These are phyloP conservation scores for Microcebus lehilahytsara DNA, from an alignment of 2,113 vertebrate genomes.

Conservation along the genomic window DNA sequence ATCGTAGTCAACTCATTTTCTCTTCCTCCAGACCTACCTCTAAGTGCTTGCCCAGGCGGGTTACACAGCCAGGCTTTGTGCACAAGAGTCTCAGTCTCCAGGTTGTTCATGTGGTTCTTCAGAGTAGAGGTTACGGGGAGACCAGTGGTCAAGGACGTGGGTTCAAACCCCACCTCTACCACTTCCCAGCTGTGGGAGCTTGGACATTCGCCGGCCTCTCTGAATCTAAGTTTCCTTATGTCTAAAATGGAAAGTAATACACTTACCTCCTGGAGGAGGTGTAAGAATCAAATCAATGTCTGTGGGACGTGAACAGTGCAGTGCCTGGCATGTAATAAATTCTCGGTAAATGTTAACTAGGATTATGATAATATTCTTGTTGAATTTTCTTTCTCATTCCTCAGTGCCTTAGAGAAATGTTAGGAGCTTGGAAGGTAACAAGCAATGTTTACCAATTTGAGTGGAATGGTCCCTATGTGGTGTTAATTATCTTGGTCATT, in stretches of 20 bases:
- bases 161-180: not conserved
- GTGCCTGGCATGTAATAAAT: not conserved
- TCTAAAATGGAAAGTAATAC: not conserved
- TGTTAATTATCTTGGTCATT: not conserved
- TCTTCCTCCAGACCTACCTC: not conserved
- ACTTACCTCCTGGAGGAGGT: not conserved
- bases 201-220: not conserved
- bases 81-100: not conserved
- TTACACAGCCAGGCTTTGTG: not conserved
- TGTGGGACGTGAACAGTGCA: rapidly evolving
- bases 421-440: not conserved
- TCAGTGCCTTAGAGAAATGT: not conserved
- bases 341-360: not conserved
- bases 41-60: not conserved
- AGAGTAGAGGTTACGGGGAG: not conserved
- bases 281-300: not conserved
- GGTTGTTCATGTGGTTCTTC: not conserved
- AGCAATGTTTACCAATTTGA: not conserved
- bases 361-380: not conserved
- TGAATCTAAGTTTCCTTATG: not conserved
- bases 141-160: not conserved
- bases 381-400: not conserved
- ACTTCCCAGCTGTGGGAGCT: not conserved
- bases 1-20: not conserved
- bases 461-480: not conserved